Evolutionary conservation across 2,797 vertebrate genomes (phyloP), one percentile per base, ranked within the genome.

Genomic region (Aselliscus stoliczkanus): DNA sequence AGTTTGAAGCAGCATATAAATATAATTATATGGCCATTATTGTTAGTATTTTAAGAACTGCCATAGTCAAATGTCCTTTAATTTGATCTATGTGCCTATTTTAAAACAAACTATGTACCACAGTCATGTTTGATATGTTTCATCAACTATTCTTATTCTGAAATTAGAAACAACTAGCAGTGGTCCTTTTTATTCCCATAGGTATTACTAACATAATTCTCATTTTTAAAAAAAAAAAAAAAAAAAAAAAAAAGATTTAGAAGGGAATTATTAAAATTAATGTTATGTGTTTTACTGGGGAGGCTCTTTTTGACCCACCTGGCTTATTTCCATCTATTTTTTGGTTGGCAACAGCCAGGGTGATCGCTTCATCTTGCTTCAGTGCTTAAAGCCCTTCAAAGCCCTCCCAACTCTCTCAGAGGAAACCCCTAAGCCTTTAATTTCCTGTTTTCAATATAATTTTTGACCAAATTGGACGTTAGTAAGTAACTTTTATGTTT

Each of bases 191-290:
- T 72, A 50, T 87, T 79, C 12, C n/a, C 21, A 29, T 4, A 31
- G 12, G 3, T 31, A 54, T 86, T 29, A 64, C 34, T 86, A 18
- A 27, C 34, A 29, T 11, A 92, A 25, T 83, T 94, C 31, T 70
- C 67, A 34, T 29, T 37, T 4, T 88, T 56, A 83, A 9, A 62
- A 7, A 34, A 14, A 50, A 50, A 50, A 50, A 47, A 47, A 47
- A 52, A 7, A n/a, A 47, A 47, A 15, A 50, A 2, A 62, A 92
- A 58, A 39, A 50, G 23, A 62, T 42, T 69, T 52, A 70, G 60
- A 44, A 83, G 21, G 25, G 65, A 77, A 87, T 47, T 39, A 34
- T 25, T 89, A 31, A 31, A 83, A 73, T 56, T 52, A 76, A 83
- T 34, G 20, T 29, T 34, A 27, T n/a, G 4, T 72, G n/a, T 82